These are phyloP conservation scores for Palythoa heliodiscus DNA, from an alignment of 92 coral and sea anemone genomes.

Conservation along the genomic window DNA sequence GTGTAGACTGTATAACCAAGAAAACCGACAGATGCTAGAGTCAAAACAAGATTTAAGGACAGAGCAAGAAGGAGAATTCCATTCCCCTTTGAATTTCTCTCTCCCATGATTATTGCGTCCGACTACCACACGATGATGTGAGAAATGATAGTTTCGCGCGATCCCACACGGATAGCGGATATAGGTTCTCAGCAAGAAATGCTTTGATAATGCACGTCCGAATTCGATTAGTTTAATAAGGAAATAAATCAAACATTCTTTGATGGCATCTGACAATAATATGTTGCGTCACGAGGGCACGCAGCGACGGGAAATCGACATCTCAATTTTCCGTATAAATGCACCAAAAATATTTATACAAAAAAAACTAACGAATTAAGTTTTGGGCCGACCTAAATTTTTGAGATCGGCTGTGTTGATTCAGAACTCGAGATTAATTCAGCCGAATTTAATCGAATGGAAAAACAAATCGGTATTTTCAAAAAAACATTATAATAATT, in stretches of 20 bases:
- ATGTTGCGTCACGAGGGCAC: too few relatives aligned
- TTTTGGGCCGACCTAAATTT: too few relatives aligned
- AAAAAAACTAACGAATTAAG: too few relatives aligned
- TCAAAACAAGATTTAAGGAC: slow-evolving; percentile 18
- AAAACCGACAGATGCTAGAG: slow-evolving; percentile 20
- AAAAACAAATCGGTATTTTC: too few relatives aligned
- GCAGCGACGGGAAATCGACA: too few relatives aligned
- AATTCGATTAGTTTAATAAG: background rate
- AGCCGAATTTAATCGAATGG: too few relatives aligned
- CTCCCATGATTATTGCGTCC: slow-evolving; percentile 5
- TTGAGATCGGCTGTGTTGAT: too few relatives aligned
- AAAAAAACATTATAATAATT: too few relatives aligned
- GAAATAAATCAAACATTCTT: background rate
- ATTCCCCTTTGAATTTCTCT: background rate
- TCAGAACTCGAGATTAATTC: too few relatives aligned
- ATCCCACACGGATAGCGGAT: background rate
- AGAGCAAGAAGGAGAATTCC: slow-evolving; percentile 14
- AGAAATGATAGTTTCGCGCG: background rate
- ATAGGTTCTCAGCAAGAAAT: background rate
- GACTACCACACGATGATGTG: background rate
- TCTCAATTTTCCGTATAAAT: too few relatives aligned
- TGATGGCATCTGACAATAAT: too few relatives aligned
- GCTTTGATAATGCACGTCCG: background rate
- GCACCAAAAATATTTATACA: too few relatives aligned
- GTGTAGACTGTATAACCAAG: slow-evolving; percentile 26